Percentiles rank a stretch among this genome's conserved stretches.
phyloP scores from a whole-genome alignment of 2,888 invertebrate species.

The Chrysopilus asiliformis region DNA sequence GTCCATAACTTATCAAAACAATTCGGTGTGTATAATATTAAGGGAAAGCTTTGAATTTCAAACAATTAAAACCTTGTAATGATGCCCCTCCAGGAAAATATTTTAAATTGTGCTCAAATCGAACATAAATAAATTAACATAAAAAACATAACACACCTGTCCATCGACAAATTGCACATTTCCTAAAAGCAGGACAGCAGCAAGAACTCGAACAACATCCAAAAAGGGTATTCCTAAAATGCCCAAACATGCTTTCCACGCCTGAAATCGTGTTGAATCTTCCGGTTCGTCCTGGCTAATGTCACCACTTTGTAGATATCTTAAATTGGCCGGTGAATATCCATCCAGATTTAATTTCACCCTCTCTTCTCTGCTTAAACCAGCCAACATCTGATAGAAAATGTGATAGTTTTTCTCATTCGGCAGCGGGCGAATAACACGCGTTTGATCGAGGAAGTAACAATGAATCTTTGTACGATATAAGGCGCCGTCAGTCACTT shows the following conservation, averaged over 20 bases:
- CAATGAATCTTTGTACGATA: slow-evolving; percentile 94
- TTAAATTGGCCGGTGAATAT: slow-evolving; percentile 65
- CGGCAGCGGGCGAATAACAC: slow-evolving; percentile 72
- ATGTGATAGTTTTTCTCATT: slow-evolving; percentile 93
- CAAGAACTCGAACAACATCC: slow-evolving; percentile 83
- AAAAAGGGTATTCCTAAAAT: slow-evolving; percentile 86
- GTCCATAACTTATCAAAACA: too few relatives aligned
- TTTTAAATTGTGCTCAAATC: too few relatives aligned
- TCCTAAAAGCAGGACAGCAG: slow-evolving; percentile 80
- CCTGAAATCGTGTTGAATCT: slow-evolving; percentile 65
- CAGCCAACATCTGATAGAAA: slow-evolving; percentile 90
- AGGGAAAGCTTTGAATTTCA: too few relatives aligned
- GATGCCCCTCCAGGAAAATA: too few relatives aligned
- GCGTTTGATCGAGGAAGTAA: slow-evolving; percentile 86
- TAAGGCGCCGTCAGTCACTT: slow-evolving; percentile 86
- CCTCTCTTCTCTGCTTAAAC: slow-evolving; percentile 73
- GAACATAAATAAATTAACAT: neutral
- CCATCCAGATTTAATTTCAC: slow-evolving; percentile 78
- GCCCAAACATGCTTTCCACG: slow-evolving; percentile 84
- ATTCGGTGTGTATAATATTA: too few relatives aligned
- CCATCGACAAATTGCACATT: slow-evolving; percentile 83
- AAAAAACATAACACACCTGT: slow-evolving; percentile 31
- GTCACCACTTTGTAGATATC: slow-evolving; percentile 67
- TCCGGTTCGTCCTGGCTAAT: slow-evolving; percentile 57
- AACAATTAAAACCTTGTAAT: too few relatives aligned